Percentiles rank a stretch among this genome's conserved stretches.
phyloP scores from a whole-genome alignment of 2,113 vertebrate species.

The Ptychochromis oligacanthus region DNA sequence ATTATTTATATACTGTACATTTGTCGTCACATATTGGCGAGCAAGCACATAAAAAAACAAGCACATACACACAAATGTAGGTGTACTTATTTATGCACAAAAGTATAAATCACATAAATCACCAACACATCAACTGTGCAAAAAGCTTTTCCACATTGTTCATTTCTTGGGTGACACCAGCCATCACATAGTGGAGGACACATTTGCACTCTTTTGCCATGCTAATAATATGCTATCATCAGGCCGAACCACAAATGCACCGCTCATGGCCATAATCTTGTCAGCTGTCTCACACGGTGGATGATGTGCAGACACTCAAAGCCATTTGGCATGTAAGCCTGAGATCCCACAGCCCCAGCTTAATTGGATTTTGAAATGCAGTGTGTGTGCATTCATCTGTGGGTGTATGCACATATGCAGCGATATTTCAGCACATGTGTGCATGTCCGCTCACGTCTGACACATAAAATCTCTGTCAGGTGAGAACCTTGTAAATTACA shows the following conservation, averaged over 20 bases:
- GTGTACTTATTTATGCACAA: neutral
- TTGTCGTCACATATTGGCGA: neutral
- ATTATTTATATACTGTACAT: neutral
- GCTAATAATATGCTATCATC: conserved; percentile 62
- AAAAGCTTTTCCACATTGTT: conserved; percentile 24
- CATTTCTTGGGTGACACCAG: conserved; percentile 32
- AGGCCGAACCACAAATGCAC: conserved; percentile 46
- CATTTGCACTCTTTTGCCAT: conserved; percentile 45
- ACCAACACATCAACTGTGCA: neutral
- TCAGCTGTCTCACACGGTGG: conserved; percentile 62
- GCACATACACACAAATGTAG: neutral
- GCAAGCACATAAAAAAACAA: accelerated
- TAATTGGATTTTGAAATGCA: conserved; percentile 73
- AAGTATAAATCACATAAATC: conserved; percentile 17
- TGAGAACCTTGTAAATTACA: conserved; percentile 31
- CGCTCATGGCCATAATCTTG: conserved; percentile 67
- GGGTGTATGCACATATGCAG: conserved; percentile 30
- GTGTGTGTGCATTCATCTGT: conserved; percentile 34
- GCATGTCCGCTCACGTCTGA: conserved; percentile 13
- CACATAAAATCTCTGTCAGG: conserved; percentile 51
- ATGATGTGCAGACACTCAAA: conserved; percentile 66
- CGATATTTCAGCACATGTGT: conserved; percentile 20
- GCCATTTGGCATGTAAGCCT: conserved; percentile 60
- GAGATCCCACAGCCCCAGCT: conserved; percentile 60
- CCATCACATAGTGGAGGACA: conserved; percentile 28